phyloP scores from a whole-genome alignment of 2,888 invertebrate genomes.

The Euclidia mi region DNA sequence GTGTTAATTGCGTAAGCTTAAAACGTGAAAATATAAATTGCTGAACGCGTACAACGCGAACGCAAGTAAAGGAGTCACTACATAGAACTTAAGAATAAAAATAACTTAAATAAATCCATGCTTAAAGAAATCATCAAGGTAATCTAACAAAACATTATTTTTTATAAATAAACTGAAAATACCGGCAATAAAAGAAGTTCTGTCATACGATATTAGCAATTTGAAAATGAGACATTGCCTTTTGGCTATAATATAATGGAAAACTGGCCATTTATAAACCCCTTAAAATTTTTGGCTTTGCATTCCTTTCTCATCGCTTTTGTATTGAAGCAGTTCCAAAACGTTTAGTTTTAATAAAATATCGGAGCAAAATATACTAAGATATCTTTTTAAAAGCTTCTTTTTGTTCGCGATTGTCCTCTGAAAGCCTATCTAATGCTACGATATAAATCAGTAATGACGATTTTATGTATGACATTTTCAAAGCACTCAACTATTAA shows the following conservation, averaged over 20 bases:
- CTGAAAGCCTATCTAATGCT: conserved; percentile 35
- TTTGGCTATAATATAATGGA: conserved; percentile 44
- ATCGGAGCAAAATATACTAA: conserved; percentile 38
- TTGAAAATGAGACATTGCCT: conserved; percentile 31
- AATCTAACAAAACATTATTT: conserved; percentile 9
- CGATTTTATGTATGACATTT: conserved; percentile 22
- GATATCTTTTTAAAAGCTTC: conserved; percentile 33
- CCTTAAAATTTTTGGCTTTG: conserved; percentile 37
- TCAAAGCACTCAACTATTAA: conserved; percentile 29
- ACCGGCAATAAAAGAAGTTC: conserved; percentile 14
- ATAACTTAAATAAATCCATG: too few species aligned
- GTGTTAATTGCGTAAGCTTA: too few species aligned
- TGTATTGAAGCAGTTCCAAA: conserved; percentile 49
- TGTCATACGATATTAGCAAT: conserved; percentile 26
- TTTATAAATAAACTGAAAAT: conserved; percentile 7
- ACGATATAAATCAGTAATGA: conserved; percentile 35
- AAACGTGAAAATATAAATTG: too few species aligned
- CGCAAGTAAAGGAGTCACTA: too few species aligned
- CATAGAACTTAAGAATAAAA: too few species aligned
- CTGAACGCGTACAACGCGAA: too few species aligned
- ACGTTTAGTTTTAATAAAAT: conserved; percentile 56
- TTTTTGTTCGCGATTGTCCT: conserved; percentile 37
- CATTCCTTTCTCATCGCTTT: conserved; percentile 39
- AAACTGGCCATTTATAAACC: conserved; percentile 48
- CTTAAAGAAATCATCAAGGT: too few species aligned